Conservation (phyloP, 2,113 vertebrate genomes). For the Petaurus breviceps region DNA sequence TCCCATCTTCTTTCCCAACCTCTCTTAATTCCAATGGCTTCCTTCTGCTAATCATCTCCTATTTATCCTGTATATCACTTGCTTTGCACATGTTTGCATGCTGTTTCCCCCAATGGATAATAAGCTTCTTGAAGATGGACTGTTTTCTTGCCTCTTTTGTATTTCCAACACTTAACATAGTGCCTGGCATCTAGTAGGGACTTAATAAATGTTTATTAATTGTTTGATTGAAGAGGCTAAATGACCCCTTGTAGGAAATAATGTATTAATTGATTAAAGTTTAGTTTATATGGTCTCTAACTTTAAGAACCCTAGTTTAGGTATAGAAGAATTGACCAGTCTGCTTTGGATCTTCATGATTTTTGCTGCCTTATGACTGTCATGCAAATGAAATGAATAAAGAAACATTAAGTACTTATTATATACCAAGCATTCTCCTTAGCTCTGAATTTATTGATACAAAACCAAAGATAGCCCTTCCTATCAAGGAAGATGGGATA, state of each 20-base stretch:
- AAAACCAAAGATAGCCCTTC: not conserved
- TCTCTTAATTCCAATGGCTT: not conserved
- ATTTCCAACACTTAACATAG: not conserved
- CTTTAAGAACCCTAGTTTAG: not conserved
- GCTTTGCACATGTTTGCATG: not conserved
- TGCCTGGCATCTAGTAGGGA: not conserved
- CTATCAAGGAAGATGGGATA: not conserved
- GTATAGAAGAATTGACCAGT: not conserved
- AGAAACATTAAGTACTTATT: not conserved
- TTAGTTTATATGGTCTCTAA: not conserved
- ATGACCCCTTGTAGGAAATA: not conserved
- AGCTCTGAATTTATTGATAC: not conserved
- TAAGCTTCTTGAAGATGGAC: not conserved
- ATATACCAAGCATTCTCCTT: not conserved
- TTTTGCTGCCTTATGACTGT: not conserved
- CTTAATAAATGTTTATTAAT: not conserved
- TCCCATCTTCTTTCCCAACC: not conserved
- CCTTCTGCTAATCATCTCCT: not conserved
- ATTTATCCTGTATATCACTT: too few relatives aligned
- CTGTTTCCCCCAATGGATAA: not conserved
- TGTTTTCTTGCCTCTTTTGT: not conserved
- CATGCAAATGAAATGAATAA: not conserved
- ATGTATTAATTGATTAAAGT: not conserved
- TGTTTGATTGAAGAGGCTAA: not conserved
- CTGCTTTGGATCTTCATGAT: not conserved